Conservation (phyloP, 2,888 invertebrate species). For the Drosophila mimetica region DNA sequence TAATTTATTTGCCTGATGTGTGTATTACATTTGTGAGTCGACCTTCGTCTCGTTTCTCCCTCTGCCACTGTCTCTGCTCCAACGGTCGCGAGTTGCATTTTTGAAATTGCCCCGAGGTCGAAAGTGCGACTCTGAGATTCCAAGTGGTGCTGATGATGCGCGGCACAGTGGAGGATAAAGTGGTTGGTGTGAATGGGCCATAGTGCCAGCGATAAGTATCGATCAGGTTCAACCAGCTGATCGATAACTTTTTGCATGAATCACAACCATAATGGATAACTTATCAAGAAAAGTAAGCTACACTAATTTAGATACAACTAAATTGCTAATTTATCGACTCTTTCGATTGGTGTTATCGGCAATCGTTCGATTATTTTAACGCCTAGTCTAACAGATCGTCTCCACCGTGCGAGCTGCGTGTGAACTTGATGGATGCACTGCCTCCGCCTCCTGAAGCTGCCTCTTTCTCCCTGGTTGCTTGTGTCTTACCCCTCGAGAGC, state of each 20-base stretch:
- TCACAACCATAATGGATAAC: too few relatives aligned
- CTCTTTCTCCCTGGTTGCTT: background rate
- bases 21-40: slow-evolving; percentile 71
- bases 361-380: background rate
- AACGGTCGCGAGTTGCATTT: slow-evolving; percentile 52
- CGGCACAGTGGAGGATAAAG: slow-evolving; percentile 2
- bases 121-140: slow-evolving; percentile 41
- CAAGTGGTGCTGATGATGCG: slow-evolving; percentile 27
- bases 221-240: background rate
- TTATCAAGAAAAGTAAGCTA: too few relatives aligned
- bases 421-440: slow-evolving; percentile 77
- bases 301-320: too few relatives aligned
- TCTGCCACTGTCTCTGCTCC: slow-evolving; percentile 22
- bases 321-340: too few relatives aligned
- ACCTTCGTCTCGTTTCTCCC: background rate
- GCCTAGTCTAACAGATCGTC: background rate
- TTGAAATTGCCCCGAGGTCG: slow-evolving; percentile 67
- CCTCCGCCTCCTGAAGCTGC: slow-evolving; percentile 54
- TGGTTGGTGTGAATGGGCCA: background rate
- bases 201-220: background rate
- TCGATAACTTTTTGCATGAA: too few relatives aligned
- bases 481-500: background rate
- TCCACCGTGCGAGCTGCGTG: slow-evolving; percentile 61
- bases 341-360: background rate
- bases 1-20: slow-evolving; percentile 81